phyloP scores from a whole-genome alignment of 1,140 invertebrate genomes.

The Lepidostoma basale region DNA sequence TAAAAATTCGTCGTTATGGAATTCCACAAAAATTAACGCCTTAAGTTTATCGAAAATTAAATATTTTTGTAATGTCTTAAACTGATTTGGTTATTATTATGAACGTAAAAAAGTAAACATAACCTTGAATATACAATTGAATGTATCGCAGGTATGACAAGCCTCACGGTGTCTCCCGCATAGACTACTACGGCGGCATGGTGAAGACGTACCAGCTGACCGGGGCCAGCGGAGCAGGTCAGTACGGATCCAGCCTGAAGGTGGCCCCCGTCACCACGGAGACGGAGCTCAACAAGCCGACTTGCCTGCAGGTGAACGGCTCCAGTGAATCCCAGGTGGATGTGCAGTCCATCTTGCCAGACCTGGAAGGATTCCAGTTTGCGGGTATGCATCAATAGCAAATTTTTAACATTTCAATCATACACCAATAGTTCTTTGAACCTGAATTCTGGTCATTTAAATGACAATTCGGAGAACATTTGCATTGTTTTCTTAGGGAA shows the following conservation, averaged over 20 bases:
- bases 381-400: constrained; percentile 51
- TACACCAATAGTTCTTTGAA: too few relatives aligned
- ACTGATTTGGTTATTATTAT: background rate
- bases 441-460: too few relatives aligned
- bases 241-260: constrained; percentile 80
- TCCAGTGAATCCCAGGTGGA: constrained; percentile 65
- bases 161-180: constrained; percentile 67
- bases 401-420: too few relatives aligned
- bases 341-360: constrained; percentile 83
- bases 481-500: too few relatives aligned
- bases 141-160: constrained; percentile 39
- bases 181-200: constrained; percentile 95
- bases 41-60: too few relatives aligned
- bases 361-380: constrained; percentile 74
- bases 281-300: constrained; percentile 69
- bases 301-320: constrained; percentile 88
- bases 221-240: constrained; percentile 55
- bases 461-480: too few relatives aligned
- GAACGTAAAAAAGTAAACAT: too few relatives aligned
- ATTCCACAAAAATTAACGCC: too few relatives aligned
- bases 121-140: too few relatives aligned
- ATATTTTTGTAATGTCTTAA: too few relatives aligned
- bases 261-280: constrained; percentile 87
- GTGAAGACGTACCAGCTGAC: constrained; percentile 86
- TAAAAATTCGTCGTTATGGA: too few relatives aligned